Percentiles rank a stretch among this genome's conserved stretches.
Evolutionary conservation across 2,797 vertebrate species (phyloP).

Genomic region (Poeciliopsis presidionis): DNA sequence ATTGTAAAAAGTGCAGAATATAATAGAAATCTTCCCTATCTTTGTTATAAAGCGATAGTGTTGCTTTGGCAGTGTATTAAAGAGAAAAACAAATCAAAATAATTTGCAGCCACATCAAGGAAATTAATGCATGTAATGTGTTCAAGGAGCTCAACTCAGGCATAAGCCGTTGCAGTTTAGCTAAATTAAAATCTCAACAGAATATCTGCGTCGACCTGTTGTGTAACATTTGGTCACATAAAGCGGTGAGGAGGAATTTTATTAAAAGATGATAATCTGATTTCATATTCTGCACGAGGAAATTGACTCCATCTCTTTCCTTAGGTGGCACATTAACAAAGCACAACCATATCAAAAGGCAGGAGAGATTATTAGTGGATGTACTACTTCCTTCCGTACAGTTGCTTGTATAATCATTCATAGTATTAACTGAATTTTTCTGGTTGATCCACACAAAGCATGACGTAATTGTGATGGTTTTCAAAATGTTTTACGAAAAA

Average conservation of each 20-base stretch:
- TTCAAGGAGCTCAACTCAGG: background rate
- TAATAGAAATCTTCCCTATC: background rate
- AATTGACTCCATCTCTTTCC: background rate
- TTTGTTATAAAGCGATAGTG: background rate
- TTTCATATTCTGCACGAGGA: background rate
- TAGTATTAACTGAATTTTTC: background rate
- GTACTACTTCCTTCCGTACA: background rate
- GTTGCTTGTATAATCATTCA: background rate
- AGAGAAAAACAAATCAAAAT: background rate
- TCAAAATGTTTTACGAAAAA: background rate
- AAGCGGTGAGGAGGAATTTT: background rate
- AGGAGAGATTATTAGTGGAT: background rate
- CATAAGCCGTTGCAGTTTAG: background rate
- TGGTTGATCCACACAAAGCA: background rate
- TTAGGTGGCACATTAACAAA: background rate
- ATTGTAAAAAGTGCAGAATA: background rate
- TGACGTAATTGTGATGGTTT: background rate
- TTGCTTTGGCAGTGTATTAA: background rate
- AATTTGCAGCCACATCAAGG: background rate
- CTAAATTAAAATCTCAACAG: background rate
- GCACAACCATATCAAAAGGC: background rate
- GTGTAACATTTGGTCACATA: background rate
- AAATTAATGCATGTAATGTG: background rate
- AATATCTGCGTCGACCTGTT: background rate
- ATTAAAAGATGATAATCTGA: constrained; percentile 6